Percentiles rank a stretch among this genome's conserved stretches.
Evolutionary conservation across 2,113 vertebrate genomes (phyloP).

Genomic region (Tychaedon coryphoeus): DNA sequence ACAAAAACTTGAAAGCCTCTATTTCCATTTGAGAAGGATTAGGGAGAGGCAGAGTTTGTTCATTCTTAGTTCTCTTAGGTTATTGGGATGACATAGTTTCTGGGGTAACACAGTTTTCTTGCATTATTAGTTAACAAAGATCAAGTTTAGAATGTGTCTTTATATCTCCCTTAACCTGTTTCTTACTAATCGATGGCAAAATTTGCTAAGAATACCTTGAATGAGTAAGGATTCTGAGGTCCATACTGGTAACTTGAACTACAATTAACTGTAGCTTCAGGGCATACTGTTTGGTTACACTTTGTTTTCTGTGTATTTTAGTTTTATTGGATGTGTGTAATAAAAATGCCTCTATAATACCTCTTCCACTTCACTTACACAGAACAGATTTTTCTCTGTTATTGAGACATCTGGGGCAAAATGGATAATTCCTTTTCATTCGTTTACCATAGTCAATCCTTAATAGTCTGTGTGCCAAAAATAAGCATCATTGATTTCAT

Average conservation of each 20-base stretch:
- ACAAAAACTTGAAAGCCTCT: neutral
- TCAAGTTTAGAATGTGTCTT: neutral
- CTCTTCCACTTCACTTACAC: neutral
- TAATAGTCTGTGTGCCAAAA: neutral
- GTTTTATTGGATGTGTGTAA: neutral
- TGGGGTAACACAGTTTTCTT: neutral
- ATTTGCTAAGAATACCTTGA: neutral
- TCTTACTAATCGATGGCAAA: neutral
- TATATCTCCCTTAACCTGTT: neutral
- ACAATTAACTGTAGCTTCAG: neutral
- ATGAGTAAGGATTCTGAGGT: neutral
- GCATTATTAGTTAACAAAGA: neutral
- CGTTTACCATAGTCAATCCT: neutral
- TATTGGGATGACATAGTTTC: neutral
- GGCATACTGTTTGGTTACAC: neutral
- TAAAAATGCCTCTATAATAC: neutral
- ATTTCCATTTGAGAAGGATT: neutral
- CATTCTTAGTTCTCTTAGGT: neutral
- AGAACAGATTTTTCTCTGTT: neutral
- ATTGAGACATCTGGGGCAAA: neutral
- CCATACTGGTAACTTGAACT: neutral
- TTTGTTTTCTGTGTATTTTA: neutral
- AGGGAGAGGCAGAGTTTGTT: neutral
- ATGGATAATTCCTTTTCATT: neutral
- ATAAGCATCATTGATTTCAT: neutral